Percentiles rank a stretch among this genome's conserved stretches.
These are phyloP conservation scores for Petrophora chlorosata DNA, from an alignment of 2,888 invertebrate genomes.

Conservation along the genomic window DNA sequence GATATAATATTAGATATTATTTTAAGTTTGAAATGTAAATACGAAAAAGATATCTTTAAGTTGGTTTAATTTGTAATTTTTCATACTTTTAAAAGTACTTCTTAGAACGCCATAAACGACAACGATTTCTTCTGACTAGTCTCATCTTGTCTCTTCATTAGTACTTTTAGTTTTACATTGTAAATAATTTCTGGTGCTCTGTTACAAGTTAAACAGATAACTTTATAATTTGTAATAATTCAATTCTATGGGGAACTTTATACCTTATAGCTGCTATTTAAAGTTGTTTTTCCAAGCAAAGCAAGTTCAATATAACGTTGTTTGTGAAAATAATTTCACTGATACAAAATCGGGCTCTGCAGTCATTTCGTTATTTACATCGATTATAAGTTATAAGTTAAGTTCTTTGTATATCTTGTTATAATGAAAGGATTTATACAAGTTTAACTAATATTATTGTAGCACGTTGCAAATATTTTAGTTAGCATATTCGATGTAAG, in stretches of 20 bases:
- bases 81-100: constrained; percentile 6
- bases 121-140: constrained; percentile 67
- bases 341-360: too few relatives aligned
- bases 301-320: too few relatives aligned
- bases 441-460: too few relatives aligned
- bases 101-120: constrained; percentile 55
- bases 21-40: constrained; percentile 20
- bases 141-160: constrained; percentile 48
- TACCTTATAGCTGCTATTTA: too few relatives aligned
- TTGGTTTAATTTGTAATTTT: constrained; percentile 11
- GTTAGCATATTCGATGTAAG: too few relatives aligned
- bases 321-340: too few relatives aligned
- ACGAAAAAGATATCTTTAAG: constrained; percentile 4
- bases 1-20: constrained; percentile 15
- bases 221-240: too few relatives aligned
- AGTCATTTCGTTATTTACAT: constrained; percentile 8
- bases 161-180: constrained; percentile 42
- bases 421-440: too few relatives aligned
- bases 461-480: neutral
- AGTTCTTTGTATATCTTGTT: constrained; percentile 51
- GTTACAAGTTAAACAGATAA: neutral
- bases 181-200: constrained; percentile 64
- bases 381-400: neutral
- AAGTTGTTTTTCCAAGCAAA: too few relatives aligned
- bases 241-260: too few relatives aligned